phyloP scores from a whole-genome alignment of 2,797 vertebrate genomes.

The Lemur catta region DNA sequence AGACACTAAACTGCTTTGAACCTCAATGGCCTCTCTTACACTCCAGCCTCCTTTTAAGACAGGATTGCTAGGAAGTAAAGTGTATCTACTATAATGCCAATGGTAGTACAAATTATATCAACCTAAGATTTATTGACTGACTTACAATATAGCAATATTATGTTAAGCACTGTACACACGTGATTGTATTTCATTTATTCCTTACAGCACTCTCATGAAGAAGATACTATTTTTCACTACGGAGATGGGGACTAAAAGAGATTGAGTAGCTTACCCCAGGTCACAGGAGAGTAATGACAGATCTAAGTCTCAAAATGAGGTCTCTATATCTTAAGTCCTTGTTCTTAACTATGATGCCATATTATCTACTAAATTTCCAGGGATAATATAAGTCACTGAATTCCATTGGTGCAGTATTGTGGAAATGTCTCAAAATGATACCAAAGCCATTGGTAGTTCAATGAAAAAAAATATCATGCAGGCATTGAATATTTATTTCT shows the following conservation, averaged over 20 bases:
- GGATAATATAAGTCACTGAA: neutral
- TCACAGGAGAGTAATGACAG: neutral
- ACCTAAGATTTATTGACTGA: neutral
- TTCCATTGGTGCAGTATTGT: neutral
- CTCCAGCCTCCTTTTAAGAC: neutral
- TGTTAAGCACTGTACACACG: neutral
- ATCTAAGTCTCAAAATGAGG: neutral
- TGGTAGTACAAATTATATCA: neutral
- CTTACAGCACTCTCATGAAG: neutral
- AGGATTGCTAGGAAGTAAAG: neutral
- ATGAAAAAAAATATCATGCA: neutral
- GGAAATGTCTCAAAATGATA: slow-evolving; percentile 12
- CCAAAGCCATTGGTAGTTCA: neutral
- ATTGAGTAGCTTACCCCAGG: neutral
- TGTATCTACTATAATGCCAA: neutral
- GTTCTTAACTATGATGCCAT: neutral
- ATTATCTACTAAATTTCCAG: neutral
- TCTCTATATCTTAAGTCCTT: neutral
- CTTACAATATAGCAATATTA: neutral
- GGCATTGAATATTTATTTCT: neutral
- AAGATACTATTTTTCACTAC: neutral
- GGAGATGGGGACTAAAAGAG: neutral
- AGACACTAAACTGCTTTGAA: neutral
- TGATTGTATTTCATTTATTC: neutral
- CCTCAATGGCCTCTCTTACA: neutral